Percentiles rank a stretch among this genome's conserved stretches.
Evolutionary conservation across 2,797 vertebrate species (phyloP).

Genomic region (Leucoraja ocellata): DNA sequence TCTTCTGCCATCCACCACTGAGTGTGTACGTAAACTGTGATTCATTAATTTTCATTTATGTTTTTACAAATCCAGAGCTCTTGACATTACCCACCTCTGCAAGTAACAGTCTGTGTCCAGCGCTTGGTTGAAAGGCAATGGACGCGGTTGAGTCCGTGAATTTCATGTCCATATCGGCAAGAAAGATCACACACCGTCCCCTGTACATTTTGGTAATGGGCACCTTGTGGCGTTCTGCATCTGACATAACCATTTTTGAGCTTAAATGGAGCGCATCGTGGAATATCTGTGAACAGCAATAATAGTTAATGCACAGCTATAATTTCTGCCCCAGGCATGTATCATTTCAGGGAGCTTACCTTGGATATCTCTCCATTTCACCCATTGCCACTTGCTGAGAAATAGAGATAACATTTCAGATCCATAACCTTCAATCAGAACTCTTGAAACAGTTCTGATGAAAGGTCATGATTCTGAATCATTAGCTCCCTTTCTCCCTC

Average conservation of each 20-base stretch:
- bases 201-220: slow-evolving; percentile 77
- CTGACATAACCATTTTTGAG: slow-evolving; percentile 84
- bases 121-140: slow-evolving; percentile 84
- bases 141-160: slow-evolving; percentile 71
- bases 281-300: slow-evolving; percentile 63
- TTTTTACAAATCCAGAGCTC: neutral
- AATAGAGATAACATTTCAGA: too few species aligned
- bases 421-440: too few species aligned
- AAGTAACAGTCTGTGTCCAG: slow-evolving; percentile 89
- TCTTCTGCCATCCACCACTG: neutral
- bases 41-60: neutral
- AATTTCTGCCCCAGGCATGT: neutral
- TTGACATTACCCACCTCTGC: slow-evolving; percentile 72
- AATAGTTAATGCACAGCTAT: slow-evolving; percentile 30
- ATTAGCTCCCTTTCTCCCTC: too few species aligned
- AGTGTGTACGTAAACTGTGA: neutral
- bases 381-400: too few species aligned
- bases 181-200: slow-evolving; percentile 84
- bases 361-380: neutral
- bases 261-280: slow-evolving; percentile 91
- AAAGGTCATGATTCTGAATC: too few species aligned
- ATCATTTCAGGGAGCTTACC: neutral
- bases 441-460: too few species aligned
- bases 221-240: slow-evolving; percentile 77
- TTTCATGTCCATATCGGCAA: slow-evolving; percentile 84